These are phyloP conservation scores for Paguma larvata DNA, from an alignment of 2,797 vertebrate species.

Conservation along the genomic window DNA sequence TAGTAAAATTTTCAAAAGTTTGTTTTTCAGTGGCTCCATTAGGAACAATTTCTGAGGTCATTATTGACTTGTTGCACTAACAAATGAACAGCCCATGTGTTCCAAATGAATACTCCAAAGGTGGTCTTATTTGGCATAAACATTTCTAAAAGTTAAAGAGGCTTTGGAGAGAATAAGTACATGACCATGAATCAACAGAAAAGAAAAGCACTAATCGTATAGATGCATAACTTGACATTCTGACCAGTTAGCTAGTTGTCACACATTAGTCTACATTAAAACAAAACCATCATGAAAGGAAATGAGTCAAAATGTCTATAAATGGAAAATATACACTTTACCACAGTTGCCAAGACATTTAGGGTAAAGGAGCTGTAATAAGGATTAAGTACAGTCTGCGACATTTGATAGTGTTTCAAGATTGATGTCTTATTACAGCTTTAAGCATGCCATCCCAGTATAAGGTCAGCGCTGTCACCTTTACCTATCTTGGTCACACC, in stretches of 20 bases:
- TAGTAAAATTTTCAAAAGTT: background rate
- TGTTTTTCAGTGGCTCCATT: background rate
- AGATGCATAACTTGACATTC: slow-evolving; percentile 70
- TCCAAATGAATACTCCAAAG: background rate
- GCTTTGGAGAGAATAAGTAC: background rate
- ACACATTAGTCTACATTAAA: slow-evolving; percentile 40
- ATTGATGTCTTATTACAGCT: slow-evolving; percentile 64
- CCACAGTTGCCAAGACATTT: slow-evolving; percentile 70
- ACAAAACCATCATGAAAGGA: slow-evolving; percentile 46
- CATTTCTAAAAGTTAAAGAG: background rate
- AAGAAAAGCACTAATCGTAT: background rate
- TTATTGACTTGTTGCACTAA: background rate
- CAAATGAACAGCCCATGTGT: background rate
- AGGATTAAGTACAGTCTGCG: slow-evolving; percentile 19
- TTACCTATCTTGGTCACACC: slow-evolving; percentile 93
- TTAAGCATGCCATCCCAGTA: slow-evolving; percentile 83
- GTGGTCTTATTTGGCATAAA: background rate
- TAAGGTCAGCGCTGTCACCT: slow-evolving; percentile 90
- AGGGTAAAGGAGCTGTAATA: slow-evolving; percentile 70
- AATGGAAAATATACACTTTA: slow-evolving; percentile 45
- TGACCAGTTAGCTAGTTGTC: slow-evolving; percentile 60
- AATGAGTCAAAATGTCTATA: background rate
- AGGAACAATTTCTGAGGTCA: background rate
- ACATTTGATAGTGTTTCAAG: slow-evolving; percentile 63
- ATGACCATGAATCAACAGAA: background rate